phyloP scores from a whole-genome alignment of 2,888 invertebrate species.

The Monoplex corrugatus region DNA sequence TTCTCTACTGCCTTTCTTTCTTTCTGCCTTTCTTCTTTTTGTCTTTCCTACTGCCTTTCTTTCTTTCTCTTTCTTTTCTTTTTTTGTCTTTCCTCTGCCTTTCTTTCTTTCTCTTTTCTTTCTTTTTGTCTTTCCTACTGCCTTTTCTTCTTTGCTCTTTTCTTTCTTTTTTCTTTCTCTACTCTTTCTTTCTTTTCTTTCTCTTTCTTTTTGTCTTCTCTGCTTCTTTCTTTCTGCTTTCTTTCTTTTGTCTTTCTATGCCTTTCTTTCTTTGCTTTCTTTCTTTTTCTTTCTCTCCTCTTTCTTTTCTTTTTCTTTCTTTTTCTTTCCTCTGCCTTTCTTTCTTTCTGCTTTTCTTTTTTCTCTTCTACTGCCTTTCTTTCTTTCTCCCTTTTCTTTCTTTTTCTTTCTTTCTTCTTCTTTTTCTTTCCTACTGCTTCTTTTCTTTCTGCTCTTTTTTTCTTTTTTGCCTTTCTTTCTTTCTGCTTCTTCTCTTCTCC shows the following conservation, averaged over 20 bases:
- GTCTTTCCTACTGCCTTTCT: neutral
- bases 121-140: conserved; percentile 27
- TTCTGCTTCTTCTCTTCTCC: neutral
- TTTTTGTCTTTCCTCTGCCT: neutral
- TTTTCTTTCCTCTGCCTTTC: neutral
- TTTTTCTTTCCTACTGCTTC: neutral
- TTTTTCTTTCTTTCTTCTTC: neutral
- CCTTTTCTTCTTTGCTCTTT: conserved; percentile 8
- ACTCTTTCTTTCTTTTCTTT: neutral
- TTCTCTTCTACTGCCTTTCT: neutral
- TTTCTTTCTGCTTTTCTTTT: neutral
- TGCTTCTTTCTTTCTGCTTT: conserved; percentile 1
- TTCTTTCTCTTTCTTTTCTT: neutral
- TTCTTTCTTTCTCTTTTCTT: neutral
- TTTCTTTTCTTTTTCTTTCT: neutral
- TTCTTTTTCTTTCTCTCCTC: conserved; percentile 11
- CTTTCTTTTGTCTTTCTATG: neutral
- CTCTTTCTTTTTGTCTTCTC: neutral
- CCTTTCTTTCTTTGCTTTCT: neutral
- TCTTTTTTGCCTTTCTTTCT: neutral
- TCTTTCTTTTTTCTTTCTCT: neutral
- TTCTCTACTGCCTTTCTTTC: neutral
- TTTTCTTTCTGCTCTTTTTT: neutral
- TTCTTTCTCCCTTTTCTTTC: neutral
- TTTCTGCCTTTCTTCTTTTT: neutral